These are phyloP conservation scores for Dryobota labecula DNA, from an alignment of 2,888 invertebrate species.

Conservation along the genomic window DNA sequence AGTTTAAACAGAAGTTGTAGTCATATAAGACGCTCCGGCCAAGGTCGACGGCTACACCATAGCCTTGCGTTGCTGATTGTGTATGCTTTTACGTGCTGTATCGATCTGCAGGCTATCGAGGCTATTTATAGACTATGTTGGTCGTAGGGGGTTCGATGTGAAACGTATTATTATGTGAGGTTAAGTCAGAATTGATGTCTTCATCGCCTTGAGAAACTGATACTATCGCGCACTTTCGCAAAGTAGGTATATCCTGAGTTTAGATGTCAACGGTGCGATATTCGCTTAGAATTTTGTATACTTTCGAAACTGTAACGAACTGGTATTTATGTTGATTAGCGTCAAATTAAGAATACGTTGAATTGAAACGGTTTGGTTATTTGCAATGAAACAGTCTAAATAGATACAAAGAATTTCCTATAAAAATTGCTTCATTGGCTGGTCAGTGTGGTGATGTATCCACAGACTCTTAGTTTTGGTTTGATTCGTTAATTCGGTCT, in stretches of 20 bases:
- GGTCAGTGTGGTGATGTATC: background rate
- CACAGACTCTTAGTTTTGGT: background rate
- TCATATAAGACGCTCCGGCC: constrained; percentile 32
- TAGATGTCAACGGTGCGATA: background rate
- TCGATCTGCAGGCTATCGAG: constrained; percentile 51
- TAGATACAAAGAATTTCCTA: background rate
- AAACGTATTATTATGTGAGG: constrained; percentile 28
- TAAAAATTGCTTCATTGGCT: constrained; percentile 16
- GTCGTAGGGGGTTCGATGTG: constrained; percentile 31
- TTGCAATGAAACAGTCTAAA: constrained; percentile 1
- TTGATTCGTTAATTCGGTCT: background rate
- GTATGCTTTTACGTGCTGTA: constrained; percentile 60
- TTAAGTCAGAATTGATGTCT: constrained; percentile 12
- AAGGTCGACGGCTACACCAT: constrained; percentile 51
- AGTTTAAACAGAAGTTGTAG: constrained; percentile 25
- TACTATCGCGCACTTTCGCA: background rate
- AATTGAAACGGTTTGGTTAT: constrained; percentile 16
- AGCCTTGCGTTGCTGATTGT: constrained; percentile 58
- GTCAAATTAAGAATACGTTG: constrained; percentile 6
- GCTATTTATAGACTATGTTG: constrained; percentile 46
- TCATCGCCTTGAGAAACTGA: constrained; percentile 1
- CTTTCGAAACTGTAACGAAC: constrained; percentile 10
- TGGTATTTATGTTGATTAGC: constrained; percentile 18
- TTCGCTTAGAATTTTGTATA: background rate
- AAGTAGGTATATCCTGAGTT: background rate